Evolutionary conservation across 2,113 vertebrate genomes (phyloP).

Genomic region (Laticauda colubrina): DNA sequence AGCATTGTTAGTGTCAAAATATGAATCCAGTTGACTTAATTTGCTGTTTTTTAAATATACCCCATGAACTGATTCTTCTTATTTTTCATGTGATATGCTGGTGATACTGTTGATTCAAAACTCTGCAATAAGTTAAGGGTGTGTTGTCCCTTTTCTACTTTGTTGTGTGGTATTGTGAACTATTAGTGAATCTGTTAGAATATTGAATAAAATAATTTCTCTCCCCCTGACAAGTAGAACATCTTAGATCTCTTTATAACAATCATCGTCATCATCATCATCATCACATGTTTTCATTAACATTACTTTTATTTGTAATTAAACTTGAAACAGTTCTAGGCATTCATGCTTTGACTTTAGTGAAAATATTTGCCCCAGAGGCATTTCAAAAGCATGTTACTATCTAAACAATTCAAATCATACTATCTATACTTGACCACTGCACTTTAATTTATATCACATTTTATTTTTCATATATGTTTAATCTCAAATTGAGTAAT

Average conservation of each 20-base stretch:
- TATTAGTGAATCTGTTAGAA: background rate
- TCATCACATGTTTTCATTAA: constrained; percentile 52
- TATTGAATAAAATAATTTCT: background rate
- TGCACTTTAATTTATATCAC: constrained; percentile 48
- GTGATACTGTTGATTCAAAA: constrained; percentile 35
- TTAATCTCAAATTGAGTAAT: constrained; percentile 32
- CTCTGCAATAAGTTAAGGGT: constrained; percentile 29
- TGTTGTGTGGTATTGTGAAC: constrained; percentile 21
- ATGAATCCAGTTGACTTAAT: constrained; percentile 68
- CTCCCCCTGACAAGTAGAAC: background rate
- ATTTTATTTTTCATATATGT: constrained; percentile 35
- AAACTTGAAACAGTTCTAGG: constrained; percentile 49
- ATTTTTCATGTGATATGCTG: constrained; percentile 42
- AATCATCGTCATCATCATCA: background rate
- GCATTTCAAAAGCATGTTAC: constrained; percentile 44
- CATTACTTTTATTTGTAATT: constrained; percentile 15
- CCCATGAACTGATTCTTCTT: constrained; percentile 13
- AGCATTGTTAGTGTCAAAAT: background rate
- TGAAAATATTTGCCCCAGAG: background rate
- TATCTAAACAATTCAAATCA: constrained; percentile 48
- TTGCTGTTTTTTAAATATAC: constrained; percentile 5
- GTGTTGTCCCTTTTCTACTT: constrained; percentile 61
- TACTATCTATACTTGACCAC: constrained; percentile 74
- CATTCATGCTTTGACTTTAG: constrained; percentile 24
- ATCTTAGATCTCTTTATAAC: constrained; percentile 32